Evolutionary conservation across 2,113 vertebrate genomes (phyloP).

Genomic region (Morone saxatilis): DNA sequence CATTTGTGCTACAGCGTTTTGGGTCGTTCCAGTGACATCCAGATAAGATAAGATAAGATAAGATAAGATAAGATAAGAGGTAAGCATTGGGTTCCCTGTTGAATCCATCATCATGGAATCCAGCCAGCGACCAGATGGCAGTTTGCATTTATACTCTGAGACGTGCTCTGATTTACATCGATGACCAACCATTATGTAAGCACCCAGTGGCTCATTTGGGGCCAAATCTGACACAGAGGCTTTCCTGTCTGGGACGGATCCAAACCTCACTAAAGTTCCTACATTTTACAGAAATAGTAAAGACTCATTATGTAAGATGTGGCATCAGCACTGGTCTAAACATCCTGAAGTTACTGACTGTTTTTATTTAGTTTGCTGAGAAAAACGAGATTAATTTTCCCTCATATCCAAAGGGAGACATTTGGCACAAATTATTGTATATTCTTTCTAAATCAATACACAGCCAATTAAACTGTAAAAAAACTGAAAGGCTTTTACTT

Average conservation of each 20-base stretch:
- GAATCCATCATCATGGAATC: background rate
- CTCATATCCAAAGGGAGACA: background rate
- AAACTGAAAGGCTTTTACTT: background rate
- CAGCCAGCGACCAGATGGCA: conserved; percentile 54
- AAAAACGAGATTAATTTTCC: background rate
- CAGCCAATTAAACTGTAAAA: background rate
- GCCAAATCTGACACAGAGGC: conserved; percentile 1
- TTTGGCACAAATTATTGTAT: background rate
- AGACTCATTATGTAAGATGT: background rate
- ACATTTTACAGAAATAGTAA: background rate
- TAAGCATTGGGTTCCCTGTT: background rate
- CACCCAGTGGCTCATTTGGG: conserved; percentile 14
- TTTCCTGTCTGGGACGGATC: background rate
- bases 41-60: too few species aligned
- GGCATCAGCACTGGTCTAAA: background rate
- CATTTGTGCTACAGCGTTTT: too few species aligned
- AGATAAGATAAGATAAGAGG: too few species aligned
- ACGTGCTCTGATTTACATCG: conserved; percentile 28
- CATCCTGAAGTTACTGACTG: background rate
- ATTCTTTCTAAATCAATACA: background rate
- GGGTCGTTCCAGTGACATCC: too few species aligned
- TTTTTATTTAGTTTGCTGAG: background rate
- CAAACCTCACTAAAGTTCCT: conserved; percentile 9
- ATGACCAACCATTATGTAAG: conserved; percentile 52
- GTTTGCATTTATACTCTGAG: conserved; percentile 31